A percentile compares a stretch with the other conserved stretches of the same genome.
These are phyloP conservation scores for Gonocerus acuteangulatus DNA, from an alignment of 2,888 invertebrate genomes.

Conservation along the genomic window DNA sequence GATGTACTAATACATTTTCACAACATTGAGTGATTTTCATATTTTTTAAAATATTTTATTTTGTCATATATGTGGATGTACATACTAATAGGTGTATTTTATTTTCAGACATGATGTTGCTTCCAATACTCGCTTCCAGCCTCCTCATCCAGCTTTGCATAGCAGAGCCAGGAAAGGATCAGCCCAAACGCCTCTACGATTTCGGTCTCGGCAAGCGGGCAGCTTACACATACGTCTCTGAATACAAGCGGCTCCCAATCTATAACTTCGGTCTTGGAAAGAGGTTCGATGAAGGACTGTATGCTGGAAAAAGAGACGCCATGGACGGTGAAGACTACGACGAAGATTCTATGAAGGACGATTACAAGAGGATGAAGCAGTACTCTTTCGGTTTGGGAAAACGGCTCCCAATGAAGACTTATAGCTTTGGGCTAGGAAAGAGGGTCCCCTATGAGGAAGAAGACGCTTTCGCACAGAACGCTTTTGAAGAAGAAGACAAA, in stretches of 20 bases:
- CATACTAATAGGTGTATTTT: no score
- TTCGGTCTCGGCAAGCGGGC: constrained; percentile 41
- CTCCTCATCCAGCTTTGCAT: constrained; percentile 22
- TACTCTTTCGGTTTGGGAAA: constrained; percentile 55
- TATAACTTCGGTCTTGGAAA: constrained; percentile 52
- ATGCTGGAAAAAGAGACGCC: constrained; percentile 50
- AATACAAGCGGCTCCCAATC: constrained; percentile 49
- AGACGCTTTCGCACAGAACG: constrained; percentile 40
- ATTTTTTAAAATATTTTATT: no score
- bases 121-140: constrained; percentile 23
- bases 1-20: no score
- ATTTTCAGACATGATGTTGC: constrained; percentile 26
- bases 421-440: constrained; percentile 40
- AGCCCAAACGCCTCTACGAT: constrained; percentile 37
- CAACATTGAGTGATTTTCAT: no score
- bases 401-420: constrained; percentile 42
- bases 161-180: constrained; percentile 25
- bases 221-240: constrained; percentile 56
- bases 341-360: constrained; percentile 43
- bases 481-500: constrained; percentile 31
- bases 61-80: no score
- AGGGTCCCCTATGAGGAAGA: constrained; percentile 44
- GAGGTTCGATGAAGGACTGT: constrained; percentile 38
- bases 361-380: constrained; percentile 39
- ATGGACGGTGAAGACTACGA: constrained; percentile 50